Conservation (phyloP, 1,140 invertebrate genomes). For the Helicoverpa zea region DNA sequence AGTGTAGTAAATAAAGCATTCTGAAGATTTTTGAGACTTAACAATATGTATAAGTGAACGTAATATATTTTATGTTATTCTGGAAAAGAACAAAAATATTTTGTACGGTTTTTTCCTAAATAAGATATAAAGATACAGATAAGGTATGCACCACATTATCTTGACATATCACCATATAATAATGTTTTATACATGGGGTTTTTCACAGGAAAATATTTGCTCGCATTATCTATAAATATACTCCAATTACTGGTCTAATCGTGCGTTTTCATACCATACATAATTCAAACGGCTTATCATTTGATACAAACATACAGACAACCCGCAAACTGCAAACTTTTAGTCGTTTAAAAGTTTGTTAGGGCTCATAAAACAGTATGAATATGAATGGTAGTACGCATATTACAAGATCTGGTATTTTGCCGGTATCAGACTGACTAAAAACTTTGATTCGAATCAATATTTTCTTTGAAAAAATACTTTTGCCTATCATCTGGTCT, state of each 20-base stretch:
- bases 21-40: neutral
- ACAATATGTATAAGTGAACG: no score
- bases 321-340: no score
- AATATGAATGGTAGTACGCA: no score
- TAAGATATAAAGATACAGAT: conserved; percentile 7
- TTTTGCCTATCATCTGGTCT: no score
- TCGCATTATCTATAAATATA: conserved; percentile 7
- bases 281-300: conserved; percentile 7
- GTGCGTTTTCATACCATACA: neutral
- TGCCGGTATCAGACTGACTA: no score
- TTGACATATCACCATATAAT: conserved; percentile 21
- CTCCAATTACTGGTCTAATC: neutral
- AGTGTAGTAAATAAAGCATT: neutral
- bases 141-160: neutral
- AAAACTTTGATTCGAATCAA: no score
- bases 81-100: neutral
- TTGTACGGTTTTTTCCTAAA: neutral
- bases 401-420: no score
- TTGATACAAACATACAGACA: neutral
- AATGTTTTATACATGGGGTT: neutral
- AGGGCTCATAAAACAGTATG: no score
- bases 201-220: conserved; percentile 29
- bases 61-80: neutral
- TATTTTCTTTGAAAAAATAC: no score
- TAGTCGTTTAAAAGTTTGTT: no score